Base-by-base conservation (phyloP, 1,140 invertebrate genomes). In the Drosophila pandora region DNA sequence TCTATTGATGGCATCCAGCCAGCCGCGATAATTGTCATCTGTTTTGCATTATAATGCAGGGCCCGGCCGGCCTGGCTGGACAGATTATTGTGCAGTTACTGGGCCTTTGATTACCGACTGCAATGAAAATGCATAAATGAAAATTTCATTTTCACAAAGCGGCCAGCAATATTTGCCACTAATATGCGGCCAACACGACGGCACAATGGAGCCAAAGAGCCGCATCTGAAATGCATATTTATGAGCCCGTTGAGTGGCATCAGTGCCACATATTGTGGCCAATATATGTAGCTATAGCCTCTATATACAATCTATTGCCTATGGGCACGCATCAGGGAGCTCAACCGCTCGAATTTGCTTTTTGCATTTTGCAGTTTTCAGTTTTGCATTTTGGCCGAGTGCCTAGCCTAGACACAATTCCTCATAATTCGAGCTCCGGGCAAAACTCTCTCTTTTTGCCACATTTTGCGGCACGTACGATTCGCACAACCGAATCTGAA, bases 351-450 rank as follows among this genome's bases (percentile, higher is more conserved):
- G 30, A 28, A 34, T 37, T 37, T 37, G 34, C 34, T 48, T 41
- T 39, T 41, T 41, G 39, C 39, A 17, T 7, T 43, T 43, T 43
- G 41, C 41, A 48, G 23, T 34, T 87, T 87, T 78, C 81, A 85
- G 69, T 87, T 84, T 87, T 74, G 64, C 82, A 85, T 77, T 87
- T 85, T 87, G 78, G 70, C 78, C 82, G 76, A 83, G 69, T 64
- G 69, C 65, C 69, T 78, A 78, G 82, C 81, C 63, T 85, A 87
- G 55, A 67, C 69, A 82, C 74, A 82, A 88, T 82, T 85, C 70
- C 78, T 87, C 83, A 88, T 79, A 87, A 85, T 87, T 85, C 70
- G 68, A 74, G 49, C 64, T 61, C 63, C 58, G 50, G 47, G 55
- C 64, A 39, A 57, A 68, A 55, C 60, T 64, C 79, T 78, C 79